Conservation (phyloP, 2,113 vertebrate species). For the Tupaia chinensis region DNA sequence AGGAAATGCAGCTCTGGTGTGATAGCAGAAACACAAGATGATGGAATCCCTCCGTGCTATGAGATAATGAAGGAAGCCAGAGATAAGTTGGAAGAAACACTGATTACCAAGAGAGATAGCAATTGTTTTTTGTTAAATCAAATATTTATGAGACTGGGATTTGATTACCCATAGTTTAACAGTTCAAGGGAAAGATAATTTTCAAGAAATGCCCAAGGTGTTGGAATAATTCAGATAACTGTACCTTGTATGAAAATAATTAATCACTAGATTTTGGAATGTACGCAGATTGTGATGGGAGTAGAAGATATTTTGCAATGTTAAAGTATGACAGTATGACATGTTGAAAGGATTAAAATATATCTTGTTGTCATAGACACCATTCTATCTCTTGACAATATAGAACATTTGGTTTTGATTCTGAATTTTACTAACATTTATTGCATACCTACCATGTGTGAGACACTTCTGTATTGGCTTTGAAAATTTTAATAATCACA, state of each 20-base stretch:
- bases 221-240: conserved; percentile 69
- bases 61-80: conserved; percentile 72
- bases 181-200: conserved; percentile 60
- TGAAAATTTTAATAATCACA: neutral
- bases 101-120: conserved; percentile 61
- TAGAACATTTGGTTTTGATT: conserved; percentile 52
- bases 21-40: conserved; percentile 18
- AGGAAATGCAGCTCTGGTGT: conserved; percentile 45
- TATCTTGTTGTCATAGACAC: conserved; percentile 53
- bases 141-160: conserved; percentile 80
- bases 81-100: conserved; percentile 65
- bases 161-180: conserved; percentile 72
- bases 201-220: conserved; percentile 59
- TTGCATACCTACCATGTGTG: neutral
- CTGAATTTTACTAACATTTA: conserved; percentile 56
- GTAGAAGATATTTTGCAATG: conserved; percentile 53
- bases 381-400: neutral
- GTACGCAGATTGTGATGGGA: conserved; percentile 56
- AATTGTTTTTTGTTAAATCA: conserved; percentile 76
- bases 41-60: conserved; percentile 63
- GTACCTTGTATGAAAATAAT: conserved; percentile 63
- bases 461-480: conserved; percentile 28
- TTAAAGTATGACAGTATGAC: conserved; percentile 27
- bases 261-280: conserved; percentile 62
- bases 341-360: conserved; percentile 53